phyloP scores from a whole-genome alignment of 2,113 vertebrate species.

The Hassar affinis region DNA sequence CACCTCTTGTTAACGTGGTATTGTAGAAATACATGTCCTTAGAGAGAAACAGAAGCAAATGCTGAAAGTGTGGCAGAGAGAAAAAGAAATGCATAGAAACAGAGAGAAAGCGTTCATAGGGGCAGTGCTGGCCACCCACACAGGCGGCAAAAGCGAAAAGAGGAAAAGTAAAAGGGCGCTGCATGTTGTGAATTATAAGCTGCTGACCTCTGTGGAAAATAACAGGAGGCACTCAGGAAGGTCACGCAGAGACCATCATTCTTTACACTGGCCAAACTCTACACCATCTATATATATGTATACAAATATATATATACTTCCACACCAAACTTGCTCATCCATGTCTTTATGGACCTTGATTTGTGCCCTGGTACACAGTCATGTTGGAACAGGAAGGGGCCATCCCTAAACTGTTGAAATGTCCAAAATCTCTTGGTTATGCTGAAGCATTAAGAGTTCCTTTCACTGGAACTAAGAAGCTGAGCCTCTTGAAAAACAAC shows the following conservation, averaged over 20 bases:
- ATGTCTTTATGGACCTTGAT: too few species aligned
- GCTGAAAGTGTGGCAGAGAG: neutral
- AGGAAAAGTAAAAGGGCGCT: constrained; percentile 48
- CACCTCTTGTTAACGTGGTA: constrained; percentile 54
- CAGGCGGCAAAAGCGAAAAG: constrained; percentile 43
- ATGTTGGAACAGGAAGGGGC: too few species aligned
- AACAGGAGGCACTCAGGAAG: constrained; percentile 69
- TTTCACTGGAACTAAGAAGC: too few species aligned
- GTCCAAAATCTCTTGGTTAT: too few species aligned
- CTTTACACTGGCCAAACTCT: neutral
- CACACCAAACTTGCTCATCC: too few species aligned
- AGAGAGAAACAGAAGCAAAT: constrained; percentile 38
- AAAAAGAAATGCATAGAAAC: constrained; percentile 13
- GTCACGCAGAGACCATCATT: constrained; percentile 53
- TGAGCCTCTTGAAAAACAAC: too few species aligned
- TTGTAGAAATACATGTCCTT: constrained; percentile 7
- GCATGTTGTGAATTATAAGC: constrained; percentile 72
- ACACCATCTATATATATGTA: neutral
- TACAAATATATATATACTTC: neutral
- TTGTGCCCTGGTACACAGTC: too few species aligned
- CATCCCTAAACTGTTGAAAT: too few species aligned
- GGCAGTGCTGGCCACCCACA: constrained; percentile 3
- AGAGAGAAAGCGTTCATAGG: neutral
- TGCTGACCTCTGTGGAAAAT: constrained; percentile 74
- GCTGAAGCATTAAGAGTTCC: too few species aligned